Percentiles rank a stretch among this genome's conserved stretches.
Evolutionary conservation across 2,888 invertebrate species (phyloP).

Genomic region (Pasiphila rectangulata): DNA sequence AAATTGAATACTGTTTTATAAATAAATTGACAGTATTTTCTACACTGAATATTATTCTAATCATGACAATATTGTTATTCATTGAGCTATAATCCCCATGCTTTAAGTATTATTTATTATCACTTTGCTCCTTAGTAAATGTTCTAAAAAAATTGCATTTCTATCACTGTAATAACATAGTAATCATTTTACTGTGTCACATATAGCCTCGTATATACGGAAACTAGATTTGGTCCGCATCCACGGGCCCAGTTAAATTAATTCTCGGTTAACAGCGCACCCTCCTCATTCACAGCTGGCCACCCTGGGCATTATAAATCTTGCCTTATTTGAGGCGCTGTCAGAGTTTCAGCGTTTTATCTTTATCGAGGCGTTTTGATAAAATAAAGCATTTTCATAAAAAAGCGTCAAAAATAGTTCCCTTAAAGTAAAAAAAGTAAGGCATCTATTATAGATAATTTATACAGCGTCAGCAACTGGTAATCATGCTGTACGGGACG

Average conservation of each 20-base stretch:
- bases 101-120: too few species aligned
- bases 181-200: not conserved
- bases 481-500: too few species aligned
- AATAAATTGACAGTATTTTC: too few species aligned
- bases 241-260: conserved; percentile 11
- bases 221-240: not conserved
- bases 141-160: too few species aligned
- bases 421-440: not conserved
- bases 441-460: too few species aligned
- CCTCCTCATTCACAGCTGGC: conserved; percentile 43
- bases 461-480: too few species aligned
- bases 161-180: not conserved
- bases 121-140: too few species aligned
- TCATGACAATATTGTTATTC: too few species aligned
- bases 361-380: not conserved
- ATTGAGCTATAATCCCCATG: too few species aligned
- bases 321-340: conserved; percentile 32
- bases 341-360: conserved; percentile 14
- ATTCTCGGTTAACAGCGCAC: conserved; percentile 23
- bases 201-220: too few species aligned
- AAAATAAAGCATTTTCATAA: not conserved
- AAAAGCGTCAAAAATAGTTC: not conserved
- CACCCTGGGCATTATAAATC: conserved; percentile 47
- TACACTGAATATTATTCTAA: too few species aligned
- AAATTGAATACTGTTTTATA: too few species aligned